Evolutionary conservation across 2,888 invertebrate species (phyloP), one percentile per base, ranked within the genome.

Genomic region (Agrypnus murinus): DNA sequence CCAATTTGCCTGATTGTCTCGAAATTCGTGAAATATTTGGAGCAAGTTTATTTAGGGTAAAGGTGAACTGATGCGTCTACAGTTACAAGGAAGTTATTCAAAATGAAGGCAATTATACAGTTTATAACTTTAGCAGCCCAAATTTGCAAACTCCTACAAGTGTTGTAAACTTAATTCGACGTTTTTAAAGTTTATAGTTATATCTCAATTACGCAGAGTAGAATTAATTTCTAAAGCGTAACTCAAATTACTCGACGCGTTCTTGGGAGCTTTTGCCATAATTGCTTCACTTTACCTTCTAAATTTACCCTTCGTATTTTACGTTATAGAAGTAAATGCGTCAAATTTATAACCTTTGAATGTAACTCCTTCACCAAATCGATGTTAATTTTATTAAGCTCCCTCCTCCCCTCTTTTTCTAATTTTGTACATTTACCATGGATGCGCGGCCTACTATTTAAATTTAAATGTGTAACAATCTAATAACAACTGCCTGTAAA

Each of bases 171-270:
- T 72, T 67, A 69, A 72, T 72, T 72, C 63, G 58, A 60, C 68
- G 65, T 72, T 65, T 69, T 64, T 68, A 65, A 71, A 68, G 63
- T 65, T 69, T 62, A 65, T 59, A 68, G 68, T 72, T 72, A 72
- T 69, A 69, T 65, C 69, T 73, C 48, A 60, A 72, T 60, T 64
- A 69, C 48, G 62, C 66, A 65, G 58, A 43, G 58, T 63, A 38
- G 67, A 63, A 73, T 70, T 73, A 73, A 70, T 70, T 64, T 70
- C 69, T 65, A 62, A 59, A 46, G 69, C 60, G 60, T 62, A 69
- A 62, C 59, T 72, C 59, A 65, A 69, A 69, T 69, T 72, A 69
- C 65, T 55, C 48, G 57, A 48, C 59, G 57, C 60, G 58, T 43
- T 58, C 58, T 43, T 58, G 58, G 55, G 31, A 66, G 62, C 66